Percentiles rank a stretch among this genome's conserved stretches.
phyloP scores from a whole-genome alignment of 2,797 vertebrate species.

The Lindbergichthys nudifrons region DNA sequence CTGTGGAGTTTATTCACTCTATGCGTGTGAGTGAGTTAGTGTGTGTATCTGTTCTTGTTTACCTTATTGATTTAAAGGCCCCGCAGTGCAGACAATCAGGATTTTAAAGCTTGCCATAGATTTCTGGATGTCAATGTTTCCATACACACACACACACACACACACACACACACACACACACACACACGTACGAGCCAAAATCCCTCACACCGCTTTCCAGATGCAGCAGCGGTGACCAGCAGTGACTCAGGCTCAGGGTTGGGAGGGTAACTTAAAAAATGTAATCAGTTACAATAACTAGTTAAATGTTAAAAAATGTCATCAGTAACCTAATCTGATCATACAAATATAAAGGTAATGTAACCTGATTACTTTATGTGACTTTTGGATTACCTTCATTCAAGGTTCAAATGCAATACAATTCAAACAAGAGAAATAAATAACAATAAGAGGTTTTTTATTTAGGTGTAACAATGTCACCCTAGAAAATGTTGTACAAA shows the following conservation, averaged over 20 bases:
- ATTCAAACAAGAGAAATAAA: no score
- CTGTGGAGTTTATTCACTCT: slow-evolving; percentile 51
- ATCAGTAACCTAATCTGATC: no score
- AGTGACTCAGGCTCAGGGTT: slow-evolving; percentile 24
- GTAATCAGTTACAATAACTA: no score
- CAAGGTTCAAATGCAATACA: no score
- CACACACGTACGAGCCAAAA: background rate
- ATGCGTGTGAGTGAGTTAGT: slow-evolving; percentile 29
- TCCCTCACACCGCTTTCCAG: slow-evolving; percentile 19
- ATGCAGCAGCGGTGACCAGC: slow-evolving; percentile 24
- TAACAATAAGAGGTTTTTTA: no score
- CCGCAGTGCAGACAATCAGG: slow-evolving; percentile 48
- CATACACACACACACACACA: background rate
- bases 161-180: background rate
- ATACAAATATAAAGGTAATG: no score
- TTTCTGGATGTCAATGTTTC: slow-evolving; percentile 52
- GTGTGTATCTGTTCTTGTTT: slow-evolving; percentile 59
- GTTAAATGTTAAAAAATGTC: no score
- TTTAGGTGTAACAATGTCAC: no score
- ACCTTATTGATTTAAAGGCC: slow-evolving; percentile 64
- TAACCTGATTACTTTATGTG: no score
- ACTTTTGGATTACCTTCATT: no score
- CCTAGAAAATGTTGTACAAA: no score
- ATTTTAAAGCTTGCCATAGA: slow-evolving; percentile 48
- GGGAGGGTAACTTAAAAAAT: no score